A percentile compares a stretch with the other conserved stretches of the same genome.
Conservation (phyloP, 2,888 invertebrate genomes). For the Pomacea canaliculata region DNA sequence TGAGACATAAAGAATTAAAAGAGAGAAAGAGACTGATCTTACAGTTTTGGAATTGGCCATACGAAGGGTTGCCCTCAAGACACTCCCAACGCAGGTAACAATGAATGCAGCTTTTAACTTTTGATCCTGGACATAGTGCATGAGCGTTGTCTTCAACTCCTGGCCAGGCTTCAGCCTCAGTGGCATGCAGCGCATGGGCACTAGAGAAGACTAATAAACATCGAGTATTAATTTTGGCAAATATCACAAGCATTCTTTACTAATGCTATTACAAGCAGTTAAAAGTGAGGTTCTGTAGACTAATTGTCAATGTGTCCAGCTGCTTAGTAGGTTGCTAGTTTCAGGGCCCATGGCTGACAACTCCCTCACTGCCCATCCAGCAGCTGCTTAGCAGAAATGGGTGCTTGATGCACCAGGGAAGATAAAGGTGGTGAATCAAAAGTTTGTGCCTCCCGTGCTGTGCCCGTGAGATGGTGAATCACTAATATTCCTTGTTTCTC, state of each 20-base stretch:
- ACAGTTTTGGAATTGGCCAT: conserved; percentile 54
- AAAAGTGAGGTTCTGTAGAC: no score
- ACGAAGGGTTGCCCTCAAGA: conserved; percentile 66
- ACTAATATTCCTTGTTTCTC: no score
- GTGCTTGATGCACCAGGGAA: no score
- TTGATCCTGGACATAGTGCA: conserved; percentile 48
- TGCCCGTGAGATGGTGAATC: no score
- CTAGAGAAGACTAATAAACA: conserved; percentile 1
- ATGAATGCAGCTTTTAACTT: conserved; percentile 67
- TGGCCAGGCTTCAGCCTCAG: conserved; percentile 61
- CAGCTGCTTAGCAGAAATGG: conserved; percentile 54
- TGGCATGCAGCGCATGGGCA: conserved; percentile 45
- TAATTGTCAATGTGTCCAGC: no score
- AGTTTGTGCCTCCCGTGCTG: no score
- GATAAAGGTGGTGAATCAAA: no score
- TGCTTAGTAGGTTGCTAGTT: no score
- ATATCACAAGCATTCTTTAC: no score
- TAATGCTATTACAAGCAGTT: no score
- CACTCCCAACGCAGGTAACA: conserved; percentile 70
- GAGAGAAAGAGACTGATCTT: background rate
- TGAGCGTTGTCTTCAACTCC: conserved; percentile 55
- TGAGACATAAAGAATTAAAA: no score
- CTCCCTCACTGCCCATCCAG: conserved; percentile 19
- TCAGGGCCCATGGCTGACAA: conserved; percentile 17
- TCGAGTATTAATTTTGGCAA: no score